Conservation (phyloP, 2,797 vertebrate genomes). For the Sus cebifrons region DNA sequence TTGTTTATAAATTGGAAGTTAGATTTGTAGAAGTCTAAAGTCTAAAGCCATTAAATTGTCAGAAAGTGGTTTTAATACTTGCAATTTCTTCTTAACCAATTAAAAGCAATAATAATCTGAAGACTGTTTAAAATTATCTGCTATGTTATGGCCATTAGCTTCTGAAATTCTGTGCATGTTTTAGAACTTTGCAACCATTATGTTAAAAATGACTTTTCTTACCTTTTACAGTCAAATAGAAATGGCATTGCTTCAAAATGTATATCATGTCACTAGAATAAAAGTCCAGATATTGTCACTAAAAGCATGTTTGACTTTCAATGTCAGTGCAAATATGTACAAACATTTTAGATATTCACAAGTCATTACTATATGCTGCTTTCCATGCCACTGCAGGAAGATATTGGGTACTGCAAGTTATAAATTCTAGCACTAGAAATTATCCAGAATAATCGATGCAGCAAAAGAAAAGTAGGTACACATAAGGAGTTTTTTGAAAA, state of each 20-base stretch:
- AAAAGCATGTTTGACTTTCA: constrained; percentile 3
- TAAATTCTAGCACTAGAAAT: not conserved
- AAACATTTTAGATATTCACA: not conserved
- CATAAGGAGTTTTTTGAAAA: not conserved
- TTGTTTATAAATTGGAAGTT: constrained; percentile 37
- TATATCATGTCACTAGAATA: not conserved
- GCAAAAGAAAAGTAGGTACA: not conserved
- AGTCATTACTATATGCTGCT: not conserved
- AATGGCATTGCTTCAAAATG: constrained; percentile 35
- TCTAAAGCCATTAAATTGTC: not conserved
- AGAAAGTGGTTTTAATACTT: not conserved
- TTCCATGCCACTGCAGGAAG: not conserved
- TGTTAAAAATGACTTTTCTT: not conserved
- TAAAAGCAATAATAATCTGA: constrained; percentile 62
- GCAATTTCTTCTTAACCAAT: constrained; percentile 57
- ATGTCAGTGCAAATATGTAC: constrained; percentile 18
- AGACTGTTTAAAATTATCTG: not conserved
- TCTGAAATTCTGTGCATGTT: constrained; percentile 7
- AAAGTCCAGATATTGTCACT: constrained; percentile 4
- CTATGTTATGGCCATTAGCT: not conserved
- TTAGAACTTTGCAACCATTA: constrained; percentile 32
- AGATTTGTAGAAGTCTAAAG: constrained; percentile 33
- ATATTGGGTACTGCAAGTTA: not conserved
- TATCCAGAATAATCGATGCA: not conserved
- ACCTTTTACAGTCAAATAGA: constrained; percentile 50